Conservation (phyloP, 2,113 vertebrate species). For the Ptychochromis oligacanthus region DNA sequence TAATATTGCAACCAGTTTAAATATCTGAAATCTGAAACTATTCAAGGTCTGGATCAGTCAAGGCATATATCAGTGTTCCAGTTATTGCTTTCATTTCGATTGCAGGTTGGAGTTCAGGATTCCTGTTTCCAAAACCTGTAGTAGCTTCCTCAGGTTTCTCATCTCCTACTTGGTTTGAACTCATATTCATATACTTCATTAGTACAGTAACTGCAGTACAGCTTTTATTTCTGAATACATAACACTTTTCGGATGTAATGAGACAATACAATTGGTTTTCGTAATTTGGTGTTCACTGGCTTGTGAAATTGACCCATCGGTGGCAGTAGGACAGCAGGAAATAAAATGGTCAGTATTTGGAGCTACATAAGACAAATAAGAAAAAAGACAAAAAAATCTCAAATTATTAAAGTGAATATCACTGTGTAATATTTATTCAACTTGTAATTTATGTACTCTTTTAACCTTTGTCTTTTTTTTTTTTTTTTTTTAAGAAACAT, state of each 20-base stretch:
- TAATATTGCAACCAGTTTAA: constrained; percentile 15
- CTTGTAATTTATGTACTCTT: constrained; percentile 99
- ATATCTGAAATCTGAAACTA: constrained; percentile 8
- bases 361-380: constrained; percentile 81
- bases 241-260: constrained; percentile 79
- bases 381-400: constrained; percentile 86
- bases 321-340: constrained; percentile 86
- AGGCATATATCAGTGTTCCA: neutral
- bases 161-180: constrained; percentile 84
- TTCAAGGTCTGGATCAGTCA: neutral
- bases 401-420: constrained; percentile 99
- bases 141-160: constrained; percentile 82
- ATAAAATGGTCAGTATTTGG: constrained; percentile 91
- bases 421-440: constrained; percentile 99
- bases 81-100: neutral
- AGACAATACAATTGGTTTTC: constrained; percentile 84
- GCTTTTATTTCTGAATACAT: constrained; percentile 75
- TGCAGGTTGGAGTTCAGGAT: neutral
- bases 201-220: constrained; percentile 85
- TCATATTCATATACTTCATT: constrained; percentile 88
- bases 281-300: constrained; percentile 87
- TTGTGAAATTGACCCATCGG: constrained; percentile 83
- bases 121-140: constrained; percentile 7
- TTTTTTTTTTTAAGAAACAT: no score
- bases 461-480: constrained; percentile 94